Evolutionary conservation across 2,888 invertebrate species (phyloP).

Genomic region (Drosophila pegasa): DNA sequence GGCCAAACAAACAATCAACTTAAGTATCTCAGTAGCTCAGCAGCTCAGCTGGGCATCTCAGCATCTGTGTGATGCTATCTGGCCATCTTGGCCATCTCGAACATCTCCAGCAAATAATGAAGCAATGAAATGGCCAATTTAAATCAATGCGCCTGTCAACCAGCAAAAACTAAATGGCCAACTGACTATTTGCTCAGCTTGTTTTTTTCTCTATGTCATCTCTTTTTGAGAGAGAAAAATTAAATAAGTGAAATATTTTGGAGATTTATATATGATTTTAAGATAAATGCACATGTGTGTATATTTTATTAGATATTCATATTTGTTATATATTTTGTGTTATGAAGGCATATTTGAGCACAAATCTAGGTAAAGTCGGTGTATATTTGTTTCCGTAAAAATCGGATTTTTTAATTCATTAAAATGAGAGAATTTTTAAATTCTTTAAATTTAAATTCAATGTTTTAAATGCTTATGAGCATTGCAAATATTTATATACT

Average conservation of each 20-base stretch:
- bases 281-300: no score
- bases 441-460: not conserved
- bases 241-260: not conserved
- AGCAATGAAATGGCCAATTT: slow-evolving; percentile 72
- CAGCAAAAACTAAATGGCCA: slow-evolving; percentile 41
- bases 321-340: no score
- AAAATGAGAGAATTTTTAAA: no score
- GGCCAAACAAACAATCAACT: slow-evolving; percentile 59
- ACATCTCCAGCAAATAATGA: slow-evolving; percentile 53
- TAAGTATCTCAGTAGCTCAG: slow-evolving; percentile 42
- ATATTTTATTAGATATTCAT: no score
- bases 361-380: no score
- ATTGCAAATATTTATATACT: not conserved
- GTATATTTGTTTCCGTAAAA: no score
- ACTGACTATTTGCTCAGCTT: slow-evolving; percentile 29
- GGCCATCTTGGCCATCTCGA: slow-evolving; percentile 27
- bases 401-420: no score
- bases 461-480: not conserved
- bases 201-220: not conserved
- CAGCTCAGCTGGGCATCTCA: not conserved
- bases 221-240: not conserved
- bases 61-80: slow-evolving; percentile 4
- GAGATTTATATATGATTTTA: no score
- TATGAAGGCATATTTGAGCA: no score
- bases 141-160: slow-evolving; percentile 54